phyloP scores from a whole-genome alignment of 2,113 vertebrate genomes.

The Pica pica region DNA sequence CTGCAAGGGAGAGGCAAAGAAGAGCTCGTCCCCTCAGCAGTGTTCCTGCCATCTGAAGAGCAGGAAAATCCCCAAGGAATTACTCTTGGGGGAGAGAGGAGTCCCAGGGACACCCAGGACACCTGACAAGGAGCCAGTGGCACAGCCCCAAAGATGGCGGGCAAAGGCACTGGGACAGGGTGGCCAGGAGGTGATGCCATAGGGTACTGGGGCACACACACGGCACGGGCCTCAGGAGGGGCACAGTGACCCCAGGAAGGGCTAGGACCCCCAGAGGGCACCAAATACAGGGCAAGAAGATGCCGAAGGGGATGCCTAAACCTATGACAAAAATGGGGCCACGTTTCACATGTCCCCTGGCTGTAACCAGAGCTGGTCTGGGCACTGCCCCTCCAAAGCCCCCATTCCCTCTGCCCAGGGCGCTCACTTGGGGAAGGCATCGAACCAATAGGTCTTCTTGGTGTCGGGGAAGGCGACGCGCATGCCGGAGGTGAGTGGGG shows the following conservation, averaged over 20 bases:
- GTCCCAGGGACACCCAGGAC: neutral
- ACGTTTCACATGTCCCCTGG: neutral
- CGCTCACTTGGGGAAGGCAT: conserved; percentile 95
- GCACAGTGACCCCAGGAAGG: neutral
- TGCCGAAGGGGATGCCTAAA: fast-evolving
- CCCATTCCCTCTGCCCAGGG: neutral
- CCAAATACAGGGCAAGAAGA: fast-evolving
- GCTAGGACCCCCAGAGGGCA: neutral
- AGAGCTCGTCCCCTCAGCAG: neutral
- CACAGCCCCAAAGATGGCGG: neutral
- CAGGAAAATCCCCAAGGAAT: neutral
- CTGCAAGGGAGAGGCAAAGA: neutral
- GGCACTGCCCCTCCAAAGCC: neutral
- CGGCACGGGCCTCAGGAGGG: neutral
- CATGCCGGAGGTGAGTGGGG: conserved; percentile 94
- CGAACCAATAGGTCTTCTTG: conserved; percentile 97
- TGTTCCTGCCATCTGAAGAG: neutral
- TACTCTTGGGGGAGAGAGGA: neutral
- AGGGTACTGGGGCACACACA: neutral
- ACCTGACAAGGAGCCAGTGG: fast-evolving
- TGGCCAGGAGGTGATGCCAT: neutral
- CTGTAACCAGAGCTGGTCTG: neutral
- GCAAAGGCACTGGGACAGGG: neutral
- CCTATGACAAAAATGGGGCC: fast-evolving
- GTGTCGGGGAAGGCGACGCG: conserved; percentile 95